Evolutionary conservation across 2,888 invertebrate species (phyloP).

Genomic region (Lutraria lutraria): DNA sequence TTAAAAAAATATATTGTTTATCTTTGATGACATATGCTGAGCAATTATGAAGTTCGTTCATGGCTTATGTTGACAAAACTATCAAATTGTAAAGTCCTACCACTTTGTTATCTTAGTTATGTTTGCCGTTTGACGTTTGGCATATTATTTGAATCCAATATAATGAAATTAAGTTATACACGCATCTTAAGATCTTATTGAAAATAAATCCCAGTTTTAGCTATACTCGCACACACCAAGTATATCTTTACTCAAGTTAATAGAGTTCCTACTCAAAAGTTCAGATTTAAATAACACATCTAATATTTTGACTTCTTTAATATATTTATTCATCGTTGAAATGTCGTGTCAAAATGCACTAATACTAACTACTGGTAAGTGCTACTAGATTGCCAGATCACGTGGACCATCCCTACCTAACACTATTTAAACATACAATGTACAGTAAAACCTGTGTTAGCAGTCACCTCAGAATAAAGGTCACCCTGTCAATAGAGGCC

Average conservation of each 20-base stretch:
- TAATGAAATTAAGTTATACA: neutral
- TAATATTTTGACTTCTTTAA: no score
- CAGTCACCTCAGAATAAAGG: no score
- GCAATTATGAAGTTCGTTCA: neutral
- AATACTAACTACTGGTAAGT: no score
- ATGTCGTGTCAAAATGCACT: no score
- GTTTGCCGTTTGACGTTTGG: neutral
- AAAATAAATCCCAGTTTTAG: neutral
- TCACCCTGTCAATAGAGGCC: no score
- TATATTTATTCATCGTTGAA: no score
- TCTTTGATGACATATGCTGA: neutral
- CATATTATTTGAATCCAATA: constrained; percentile 11
- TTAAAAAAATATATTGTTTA: neutral
- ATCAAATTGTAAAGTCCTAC: neutral
- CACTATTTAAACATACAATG: no score
- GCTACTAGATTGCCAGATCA: no score
- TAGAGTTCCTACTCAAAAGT: neutral
- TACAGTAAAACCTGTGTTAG: no score
- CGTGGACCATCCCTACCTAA: no score
- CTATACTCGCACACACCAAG: neutral
- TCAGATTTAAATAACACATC: neutral
- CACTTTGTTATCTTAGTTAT: no score
- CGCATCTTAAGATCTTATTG: neutral
- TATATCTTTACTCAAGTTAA: neutral
- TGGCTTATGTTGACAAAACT: neutral